These are phyloP conservation scores for Piprites chloris DNA, from an alignment of 2,113 vertebrate genomes.

Conservation along the genomic window DNA sequence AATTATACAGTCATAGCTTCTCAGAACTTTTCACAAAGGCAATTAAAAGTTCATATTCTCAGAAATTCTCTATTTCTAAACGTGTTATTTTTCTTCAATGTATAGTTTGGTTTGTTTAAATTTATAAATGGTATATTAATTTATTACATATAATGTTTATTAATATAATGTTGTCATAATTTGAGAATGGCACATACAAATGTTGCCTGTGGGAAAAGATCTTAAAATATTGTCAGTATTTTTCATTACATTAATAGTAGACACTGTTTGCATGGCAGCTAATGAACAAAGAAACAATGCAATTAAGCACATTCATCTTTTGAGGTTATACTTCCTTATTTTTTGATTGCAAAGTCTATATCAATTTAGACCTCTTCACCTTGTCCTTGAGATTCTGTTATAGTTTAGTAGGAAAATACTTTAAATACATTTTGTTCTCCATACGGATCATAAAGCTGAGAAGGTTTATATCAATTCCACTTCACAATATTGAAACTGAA, in stretches of 20 bases:
- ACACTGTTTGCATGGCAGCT: neutral
- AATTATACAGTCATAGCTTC: neutral
- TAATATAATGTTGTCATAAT: neutral
- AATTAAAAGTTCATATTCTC: neutral
- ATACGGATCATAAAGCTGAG: neutral
- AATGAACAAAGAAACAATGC: neutral
- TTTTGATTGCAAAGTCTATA: neutral
- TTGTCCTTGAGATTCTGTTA: neutral
- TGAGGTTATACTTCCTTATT: neutral
- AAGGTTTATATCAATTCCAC: neutral
- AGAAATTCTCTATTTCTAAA: neutral
- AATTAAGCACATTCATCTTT: neutral
- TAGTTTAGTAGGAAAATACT: neutral
- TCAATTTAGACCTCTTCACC: neutral
- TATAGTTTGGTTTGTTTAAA: neutral
- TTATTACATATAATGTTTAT: neutral
- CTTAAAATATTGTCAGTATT: neutral
- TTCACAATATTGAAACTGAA: neutral
- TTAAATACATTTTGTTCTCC: neutral
- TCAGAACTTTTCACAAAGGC: neutral
- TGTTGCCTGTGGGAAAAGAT: neutral
- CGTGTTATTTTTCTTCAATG: neutral
- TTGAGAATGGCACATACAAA: neutral
- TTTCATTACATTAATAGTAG: neutral
- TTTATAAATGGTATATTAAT: neutral